phyloP scores from a whole-genome alignment of 2,888 invertebrate genomes.

The Ormyrus nitidulus region DNA sequence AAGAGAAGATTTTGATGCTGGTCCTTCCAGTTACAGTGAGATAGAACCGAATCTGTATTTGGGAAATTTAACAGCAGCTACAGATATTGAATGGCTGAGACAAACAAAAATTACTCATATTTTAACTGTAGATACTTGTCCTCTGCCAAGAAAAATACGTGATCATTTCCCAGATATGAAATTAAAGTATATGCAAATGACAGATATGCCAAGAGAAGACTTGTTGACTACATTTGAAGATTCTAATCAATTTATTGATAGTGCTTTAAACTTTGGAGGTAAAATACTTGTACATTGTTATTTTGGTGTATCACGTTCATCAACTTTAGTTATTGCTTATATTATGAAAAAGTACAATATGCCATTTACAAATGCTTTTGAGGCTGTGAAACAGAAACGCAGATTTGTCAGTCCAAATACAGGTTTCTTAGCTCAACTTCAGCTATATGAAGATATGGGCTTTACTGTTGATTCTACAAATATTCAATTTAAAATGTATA shows the following conservation, averaged over 20 bases:
- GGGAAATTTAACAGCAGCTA: conserved; percentile 88
- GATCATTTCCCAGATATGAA: conserved; percentile 80
- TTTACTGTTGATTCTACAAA: conserved; percentile 84
- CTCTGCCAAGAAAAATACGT: conserved; percentile 85
- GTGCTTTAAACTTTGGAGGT: conserved; percentile 80
- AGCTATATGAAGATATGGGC: conserved; percentile 87
- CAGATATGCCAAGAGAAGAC: conserved; percentile 91
- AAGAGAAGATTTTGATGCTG: conserved; percentile 77
- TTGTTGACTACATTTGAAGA: conserved; percentile 87
- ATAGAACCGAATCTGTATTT: conserved; percentile 79
- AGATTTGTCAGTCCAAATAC: conserved; percentile 86
- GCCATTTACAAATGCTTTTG: conserved; percentile 84
- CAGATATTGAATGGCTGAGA: conserved; percentile 82
- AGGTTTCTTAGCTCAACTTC: conserved; percentile 88
- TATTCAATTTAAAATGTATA: conserved; percentile 84
- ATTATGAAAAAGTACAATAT: conserved; percentile 91
- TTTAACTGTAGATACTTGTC: conserved; percentile 89
- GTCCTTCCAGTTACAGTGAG: conserved; percentile 79
- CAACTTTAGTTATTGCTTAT: conserved; percentile 90
- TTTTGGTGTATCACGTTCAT: conserved; percentile 93
- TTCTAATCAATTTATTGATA: conserved; percentile 85
- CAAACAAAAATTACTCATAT: conserved; percentile 85
- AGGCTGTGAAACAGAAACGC: conserved; percentile 83
- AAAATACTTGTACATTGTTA: conserved; percentile 92
- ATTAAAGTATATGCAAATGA: conserved; percentile 87